Evolutionary conservation across 1,140 invertebrate genomes (phyloP).

Genomic region (Drosophila sturtevanti): DNA sequence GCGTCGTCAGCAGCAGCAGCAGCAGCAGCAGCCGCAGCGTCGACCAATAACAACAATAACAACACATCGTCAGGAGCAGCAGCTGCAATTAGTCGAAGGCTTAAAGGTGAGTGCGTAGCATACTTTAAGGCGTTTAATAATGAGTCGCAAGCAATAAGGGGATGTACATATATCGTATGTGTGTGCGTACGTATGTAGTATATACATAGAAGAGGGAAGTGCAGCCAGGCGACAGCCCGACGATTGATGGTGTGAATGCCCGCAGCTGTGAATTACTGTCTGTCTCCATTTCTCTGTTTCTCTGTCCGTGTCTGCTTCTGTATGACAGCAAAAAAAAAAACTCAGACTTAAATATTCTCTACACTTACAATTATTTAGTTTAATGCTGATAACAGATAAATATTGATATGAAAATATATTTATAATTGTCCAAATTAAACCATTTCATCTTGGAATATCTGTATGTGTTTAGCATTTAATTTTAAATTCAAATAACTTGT

Average conservation of each 20-base stretch:
- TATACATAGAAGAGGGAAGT: slow-evolving; percentile 14
- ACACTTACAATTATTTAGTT: background rate
- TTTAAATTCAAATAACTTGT: background rate
- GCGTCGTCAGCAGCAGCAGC: slow-evolving; percentile 31
- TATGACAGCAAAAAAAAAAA: background rate
- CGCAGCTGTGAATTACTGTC: slow-evolving; percentile 48
- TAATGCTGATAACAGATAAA: background rate
- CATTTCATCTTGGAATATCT: background rate
- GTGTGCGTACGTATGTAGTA: too few relatives aligned
- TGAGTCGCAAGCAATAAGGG: background rate
- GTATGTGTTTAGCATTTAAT: background rate
- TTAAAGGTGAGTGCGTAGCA: slow-evolving; percentile 62
- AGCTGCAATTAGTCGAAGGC: slow-evolving; percentile 73
- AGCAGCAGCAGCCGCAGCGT: slow-evolving; percentile 39
- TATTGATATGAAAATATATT: background rate
- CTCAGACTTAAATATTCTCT: background rate
- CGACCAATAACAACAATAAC: slow-evolving; percentile 36
- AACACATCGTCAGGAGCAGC: slow-evolving; percentile 52
- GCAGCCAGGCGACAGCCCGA: slow-evolving; percentile 38
- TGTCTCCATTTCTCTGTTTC: slow-evolving; percentile 1
- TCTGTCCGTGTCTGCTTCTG: slow-evolving; percentile 13
- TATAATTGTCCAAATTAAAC: background rate
- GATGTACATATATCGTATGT: too few relatives aligned
- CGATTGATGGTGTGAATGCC: slow-evolving; percentile 64
- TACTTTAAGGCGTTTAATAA: slow-evolving; percentile 35